These are phyloP conservation scores for Calyptomena viridis DNA, from an alignment of 2,113 vertebrate genomes.

Conservation along the genomic window DNA sequence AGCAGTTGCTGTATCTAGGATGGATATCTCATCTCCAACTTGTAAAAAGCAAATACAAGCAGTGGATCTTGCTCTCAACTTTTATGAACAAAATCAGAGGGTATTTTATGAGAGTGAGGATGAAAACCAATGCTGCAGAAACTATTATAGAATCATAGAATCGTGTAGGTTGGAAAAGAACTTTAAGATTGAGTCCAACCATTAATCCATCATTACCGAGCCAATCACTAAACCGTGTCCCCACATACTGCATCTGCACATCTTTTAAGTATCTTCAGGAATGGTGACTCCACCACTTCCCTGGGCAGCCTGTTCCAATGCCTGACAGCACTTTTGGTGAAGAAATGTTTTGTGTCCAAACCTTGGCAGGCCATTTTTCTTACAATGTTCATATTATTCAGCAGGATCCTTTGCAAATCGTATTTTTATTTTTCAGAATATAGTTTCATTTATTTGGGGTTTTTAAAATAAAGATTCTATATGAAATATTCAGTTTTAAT, in stretches of 20 bases:
- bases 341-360: not conserved
- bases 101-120: not conserved
- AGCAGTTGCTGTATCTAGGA: not conserved
- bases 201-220: not conserved
- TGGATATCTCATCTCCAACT: not conserved
- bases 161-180: not conserved
- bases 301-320: not conserved
- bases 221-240: not conserved
- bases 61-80: not conserved
- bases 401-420: not conserved
- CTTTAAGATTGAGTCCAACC: not conserved
- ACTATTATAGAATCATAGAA: not conserved
- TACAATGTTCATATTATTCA: not conserved
- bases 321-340: not conserved
- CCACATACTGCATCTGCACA: too few species aligned
- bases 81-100: not conserved
- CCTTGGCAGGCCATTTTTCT: not conserved
- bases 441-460: not conserved
- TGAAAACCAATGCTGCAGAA: not conserved
- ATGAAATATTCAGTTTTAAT: not conserved
- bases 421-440: not conserved
- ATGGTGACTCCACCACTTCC: not conserved
- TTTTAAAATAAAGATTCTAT: not conserved
- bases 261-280: not conserved
- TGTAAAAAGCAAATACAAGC: not conserved